phyloP scores from a whole-genome alignment of 2,113 vertebrate species.

The Gadus macrocephalus region DNA sequence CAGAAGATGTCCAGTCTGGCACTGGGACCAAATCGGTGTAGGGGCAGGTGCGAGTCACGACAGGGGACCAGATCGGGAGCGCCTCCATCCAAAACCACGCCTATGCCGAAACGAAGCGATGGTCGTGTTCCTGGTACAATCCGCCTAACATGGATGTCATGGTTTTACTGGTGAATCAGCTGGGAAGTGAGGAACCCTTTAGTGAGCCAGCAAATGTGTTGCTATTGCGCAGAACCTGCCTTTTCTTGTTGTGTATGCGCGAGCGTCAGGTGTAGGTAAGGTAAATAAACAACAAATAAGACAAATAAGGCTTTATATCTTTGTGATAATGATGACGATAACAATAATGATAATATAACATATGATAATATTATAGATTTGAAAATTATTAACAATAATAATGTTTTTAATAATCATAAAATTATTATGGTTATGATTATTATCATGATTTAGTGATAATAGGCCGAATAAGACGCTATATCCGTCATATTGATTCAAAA shows the following conservation, averaged over 20 bases:
- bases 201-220: constrained; percentile 36
- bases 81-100: constrained; percentile 67
- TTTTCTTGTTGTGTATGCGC: constrained; percentile 27
- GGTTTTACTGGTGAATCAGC: constrained; percentile 46
- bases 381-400: not conserved
- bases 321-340: not conserved
- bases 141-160: constrained; percentile 29
- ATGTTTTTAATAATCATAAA: not conserved
- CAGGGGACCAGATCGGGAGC: constrained; percentile 57
- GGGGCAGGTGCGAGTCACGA: constrained; percentile 66
- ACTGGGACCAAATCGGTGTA: constrained; percentile 37
- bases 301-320: not conserved
- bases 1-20: constrained; percentile 32
- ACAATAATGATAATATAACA: not conserved
- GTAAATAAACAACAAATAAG: not conserved
- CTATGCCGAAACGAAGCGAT: constrained; percentile 27
- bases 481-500: too few species aligned
- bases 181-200: constrained; percentile 27
- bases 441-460: not conserved
- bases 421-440: not conserved
- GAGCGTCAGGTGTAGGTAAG: constrained; percentile 25
- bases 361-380: not conserved
- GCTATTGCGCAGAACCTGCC: constrained; percentile 49
- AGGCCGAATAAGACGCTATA: too few species aligned
- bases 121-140: constrained; percentile 14